Evolutionary conservation across 2,113 vertebrate genomes (phyloP), one percentile per base, ranked within the genome.

Genomic region (Clarias magur): DNA sequence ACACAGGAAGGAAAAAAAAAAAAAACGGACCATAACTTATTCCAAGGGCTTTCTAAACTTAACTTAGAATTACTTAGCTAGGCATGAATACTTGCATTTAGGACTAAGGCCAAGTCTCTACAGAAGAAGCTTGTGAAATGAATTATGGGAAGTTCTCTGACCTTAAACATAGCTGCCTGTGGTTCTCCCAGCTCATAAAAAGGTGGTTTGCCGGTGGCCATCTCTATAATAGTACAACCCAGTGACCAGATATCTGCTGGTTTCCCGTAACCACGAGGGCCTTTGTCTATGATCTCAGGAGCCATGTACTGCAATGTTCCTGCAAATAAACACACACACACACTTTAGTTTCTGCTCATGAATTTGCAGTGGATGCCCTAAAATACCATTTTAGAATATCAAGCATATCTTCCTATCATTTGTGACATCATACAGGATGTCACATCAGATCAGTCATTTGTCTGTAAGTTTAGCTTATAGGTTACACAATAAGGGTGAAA

Each of bases 111-210:
- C 53, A 30, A 30, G n/a, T 17, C 48, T 79, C 25, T 27, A 53
- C 25, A 17, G 30, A 83, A 65, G 62, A 83, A 65, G 62, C 23
- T 27, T 83, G 1, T 12, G 42, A 27, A 73, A 57, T 16, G 3
- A 72, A 59, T 21, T 27, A 62, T 11, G 0, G 15, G 63, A 53
- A 54, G 11, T 25, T 48, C 25, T 83, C 91, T 93, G 91, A 99
- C 98, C 97, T 99, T 99, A 94, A 99, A 99, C 98, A 99, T 99
- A 19, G 98, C 98, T 59, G 98, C 98, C 90, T 99, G 98, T 0
- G 98, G 98, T 80, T 99, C 98, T 89, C 98, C 98, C 81, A 99
- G 95, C 84, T 99, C 98, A 80, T 99, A 97, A 92, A 99, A 99
- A 0, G 98, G 98, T 6, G 98, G 98, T 86, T 97, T 99, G 62